Evolutionary conservation across 2,888 invertebrate species (phyloP).

Genomic region (Chrysomela aeneicollis): DNA sequence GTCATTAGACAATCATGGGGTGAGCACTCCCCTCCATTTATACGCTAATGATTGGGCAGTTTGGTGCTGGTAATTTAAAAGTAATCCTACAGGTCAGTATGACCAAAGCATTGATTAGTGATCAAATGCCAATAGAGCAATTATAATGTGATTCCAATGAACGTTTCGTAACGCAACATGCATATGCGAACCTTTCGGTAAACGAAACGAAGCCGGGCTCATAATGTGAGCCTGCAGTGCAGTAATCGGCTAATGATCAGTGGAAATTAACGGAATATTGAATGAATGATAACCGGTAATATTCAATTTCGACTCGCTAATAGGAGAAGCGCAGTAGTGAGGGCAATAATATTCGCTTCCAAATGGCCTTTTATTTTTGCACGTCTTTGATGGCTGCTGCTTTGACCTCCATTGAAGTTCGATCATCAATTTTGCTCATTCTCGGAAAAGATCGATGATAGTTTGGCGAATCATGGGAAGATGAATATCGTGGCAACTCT

Average conservation of each 20-base stretch:
- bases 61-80: no score
- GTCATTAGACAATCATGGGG: no score
- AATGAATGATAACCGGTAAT: constrained; percentile 1
- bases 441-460: neutral
- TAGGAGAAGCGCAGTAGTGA: neutral
- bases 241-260: neutral
- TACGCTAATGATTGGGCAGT: no score
- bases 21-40: no score
- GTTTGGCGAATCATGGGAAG: neutral
- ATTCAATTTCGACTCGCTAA: neutral
- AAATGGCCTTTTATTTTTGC: neutral
- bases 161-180: no score
- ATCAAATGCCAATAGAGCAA: no score
- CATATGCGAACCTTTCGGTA: neutral
- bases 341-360: neutral
- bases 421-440: neutral
- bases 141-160: no score
- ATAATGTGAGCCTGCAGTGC: neutral
- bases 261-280: neutral
- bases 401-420: neutral
- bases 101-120: no score
- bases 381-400: neutral
- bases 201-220: neutral
- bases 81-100: no score
- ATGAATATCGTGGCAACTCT: no score